Conservation (phyloP, 1,140 invertebrate genomes). For the Paramacrobiotus metropolitanus region DNA sequence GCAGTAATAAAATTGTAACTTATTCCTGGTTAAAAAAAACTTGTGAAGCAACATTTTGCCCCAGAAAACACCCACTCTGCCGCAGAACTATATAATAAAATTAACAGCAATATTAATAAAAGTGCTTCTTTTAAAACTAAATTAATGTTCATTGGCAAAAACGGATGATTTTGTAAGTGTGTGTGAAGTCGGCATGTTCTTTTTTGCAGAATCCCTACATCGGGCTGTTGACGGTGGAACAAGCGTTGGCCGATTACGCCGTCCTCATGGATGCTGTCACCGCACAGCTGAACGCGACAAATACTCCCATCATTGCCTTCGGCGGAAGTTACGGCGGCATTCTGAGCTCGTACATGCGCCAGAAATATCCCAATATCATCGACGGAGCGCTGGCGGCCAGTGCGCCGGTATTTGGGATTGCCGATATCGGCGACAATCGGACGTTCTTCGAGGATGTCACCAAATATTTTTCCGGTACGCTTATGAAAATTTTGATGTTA, state of each 20-base stretch:
- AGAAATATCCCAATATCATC: conserved; percentile 26
- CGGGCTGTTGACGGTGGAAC: conserved; percentile 24
- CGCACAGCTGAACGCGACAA: conserved; percentile 12
- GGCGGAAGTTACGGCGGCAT: conserved; percentile 27
- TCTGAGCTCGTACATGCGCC: conserved; percentile 25
- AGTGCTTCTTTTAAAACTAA: too few relatives aligned
- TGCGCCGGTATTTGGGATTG: conserved; percentile 24
- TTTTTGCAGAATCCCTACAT: conserved; percentile 19
- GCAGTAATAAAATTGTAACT: too few relatives aligned
- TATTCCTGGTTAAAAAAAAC: too few relatives aligned
- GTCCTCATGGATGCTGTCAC: conserved; percentile 19
- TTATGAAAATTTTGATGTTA: not conserved
- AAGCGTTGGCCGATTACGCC: conserved; percentile 27
- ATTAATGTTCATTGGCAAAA: too few relatives aligned
- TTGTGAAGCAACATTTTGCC: too few relatives aligned
- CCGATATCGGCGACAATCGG: conserved; percentile 18
- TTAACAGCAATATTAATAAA: too few relatives aligned
- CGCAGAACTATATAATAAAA: too few relatives aligned
- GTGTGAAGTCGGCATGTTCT: too few relatives aligned
- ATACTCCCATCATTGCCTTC: conserved; percentile 23
- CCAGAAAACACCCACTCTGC: too few relatives aligned
- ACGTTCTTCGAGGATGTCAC: conserved; percentile 19
- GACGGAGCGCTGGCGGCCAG: conserved; percentile 23
- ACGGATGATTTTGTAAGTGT: too few relatives aligned
- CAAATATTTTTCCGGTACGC: conserved; percentile 10